phyloP scores from a whole-genome alignment of 2,888 invertebrate genomes.

The Cerceris rybyensis region DNA sequence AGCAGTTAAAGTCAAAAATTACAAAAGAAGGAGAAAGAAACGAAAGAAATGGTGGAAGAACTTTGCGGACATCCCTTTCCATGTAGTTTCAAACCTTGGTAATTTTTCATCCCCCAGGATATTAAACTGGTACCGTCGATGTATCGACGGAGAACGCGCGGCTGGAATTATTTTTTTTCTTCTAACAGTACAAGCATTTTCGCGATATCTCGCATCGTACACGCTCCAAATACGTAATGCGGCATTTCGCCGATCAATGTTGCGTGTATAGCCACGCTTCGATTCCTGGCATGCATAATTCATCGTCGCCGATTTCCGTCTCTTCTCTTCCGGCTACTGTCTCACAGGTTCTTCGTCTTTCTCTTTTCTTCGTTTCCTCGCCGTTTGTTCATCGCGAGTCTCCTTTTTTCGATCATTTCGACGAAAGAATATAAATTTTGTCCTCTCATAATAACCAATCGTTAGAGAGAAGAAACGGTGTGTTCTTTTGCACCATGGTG shows the following conservation, averaged over 20 bases:
- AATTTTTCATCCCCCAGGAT: background rate
- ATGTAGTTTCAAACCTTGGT: too few species aligned
- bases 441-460: slow-evolving; percentile 17
- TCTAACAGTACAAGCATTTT: slow-evolving; percentile 30
- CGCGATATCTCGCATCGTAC: slow-evolving; percentile 49
- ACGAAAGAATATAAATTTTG: slow-evolving; percentile 8
- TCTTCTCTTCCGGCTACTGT: slow-evolving; percentile 30
- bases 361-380: background rate
- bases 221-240: slow-evolving; percentile 64
- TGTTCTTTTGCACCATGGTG: background rate
- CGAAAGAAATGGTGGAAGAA: too few species aligned
- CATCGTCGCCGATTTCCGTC: slow-evolving; percentile 64
- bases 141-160: background rate
- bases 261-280: slow-evolving; percentile 56
- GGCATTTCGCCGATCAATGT: slow-evolving; percentile 68
- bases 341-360: background rate
- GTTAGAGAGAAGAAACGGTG: background rate
- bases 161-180: background rate
- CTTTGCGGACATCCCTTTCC: too few species aligned
- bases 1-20: too few species aligned
- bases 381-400: background rate
- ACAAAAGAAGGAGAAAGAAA: too few species aligned
- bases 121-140: background rate
- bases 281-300: slow-evolving; percentile 69
- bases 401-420: background rate